Evolutionary conservation across 2,797 vertebrate species (phyloP).

Genomic region (Triplophysa bombifrons): DNA sequence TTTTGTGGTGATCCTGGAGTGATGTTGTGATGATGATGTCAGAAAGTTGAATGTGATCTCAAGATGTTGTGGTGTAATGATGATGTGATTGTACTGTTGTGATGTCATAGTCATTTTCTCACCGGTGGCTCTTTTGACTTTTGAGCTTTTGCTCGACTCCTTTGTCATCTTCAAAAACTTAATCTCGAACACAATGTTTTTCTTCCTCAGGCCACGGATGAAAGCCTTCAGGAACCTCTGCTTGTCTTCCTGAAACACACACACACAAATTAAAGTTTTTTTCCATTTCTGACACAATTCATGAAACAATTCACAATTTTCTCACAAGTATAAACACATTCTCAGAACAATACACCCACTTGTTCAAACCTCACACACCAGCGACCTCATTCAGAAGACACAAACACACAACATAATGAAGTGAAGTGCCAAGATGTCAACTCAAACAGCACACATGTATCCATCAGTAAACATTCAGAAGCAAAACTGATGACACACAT

Average conservation of each 20-base stretch:
- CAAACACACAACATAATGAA: too few species aligned
- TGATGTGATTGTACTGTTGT: not conserved
- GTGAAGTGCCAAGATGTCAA: too few species aligned
- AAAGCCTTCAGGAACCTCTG: slow-evolving; percentile 61
- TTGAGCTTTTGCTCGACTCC: slow-evolving; percentile 34
- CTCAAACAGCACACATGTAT: too few species aligned
- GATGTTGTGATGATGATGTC: not conserved
- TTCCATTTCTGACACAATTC: too few species aligned
- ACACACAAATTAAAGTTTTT: not conserved
- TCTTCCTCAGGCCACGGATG: slow-evolving; percentile 19
- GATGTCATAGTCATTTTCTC: slow-evolving; percentile 27
- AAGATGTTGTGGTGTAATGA: not conserved
- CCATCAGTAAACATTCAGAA: too few species aligned
- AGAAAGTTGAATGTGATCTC: too few species aligned
- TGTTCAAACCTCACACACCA: too few species aligned
- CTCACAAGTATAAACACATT: too few species aligned
- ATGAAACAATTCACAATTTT: too few species aligned
- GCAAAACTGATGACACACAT: too few species aligned
- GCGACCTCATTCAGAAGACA: too few species aligned
- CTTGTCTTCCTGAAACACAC: slow-evolving; percentile 61
- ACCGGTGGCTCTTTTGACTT: slow-evolving; percentile 55
- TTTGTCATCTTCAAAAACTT: slow-evolving; percentile 43
- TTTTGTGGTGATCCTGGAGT: not conserved
- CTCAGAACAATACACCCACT: too few species aligned
- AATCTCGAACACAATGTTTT: not conserved